Evolutionary conservation across 2,113 vertebrate species (phyloP), one percentile per base, ranked within the genome.

Genomic region (Gorsachius goisagi): DNA sequence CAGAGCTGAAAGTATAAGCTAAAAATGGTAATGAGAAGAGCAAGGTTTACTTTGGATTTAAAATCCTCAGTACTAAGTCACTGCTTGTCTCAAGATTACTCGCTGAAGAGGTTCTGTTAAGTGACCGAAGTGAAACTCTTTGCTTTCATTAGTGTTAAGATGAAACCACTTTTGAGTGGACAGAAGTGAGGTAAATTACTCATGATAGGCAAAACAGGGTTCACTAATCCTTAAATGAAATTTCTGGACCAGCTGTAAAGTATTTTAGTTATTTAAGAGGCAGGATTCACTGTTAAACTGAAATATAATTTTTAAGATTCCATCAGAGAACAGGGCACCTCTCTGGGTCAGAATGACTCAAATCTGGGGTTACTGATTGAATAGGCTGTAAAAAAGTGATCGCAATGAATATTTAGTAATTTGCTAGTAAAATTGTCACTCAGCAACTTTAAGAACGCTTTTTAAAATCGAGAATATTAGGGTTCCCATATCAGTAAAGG

Each of bases 211-310:
- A 86, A 93, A 96, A 88, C 37, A 80, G 67, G 90, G 75, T 95
- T 96, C 90, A 84, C 88, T 94, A 86, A 90, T 90, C 90, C 37
- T 90, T 68, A 83, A 92, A 95, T 96, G 22, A 92, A 94, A 93
- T 95, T 92, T 92, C 72, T 90, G 50, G 63, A 33, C 27, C 13
- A 90, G 66, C 19, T 41, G 55, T 86, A 55, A 94, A 88, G 19
- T 73, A 67, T 83, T 88, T 85, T 68, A 82, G 33, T 80, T 88
- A 66, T 83, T 93, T 80, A 73, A 86, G 50, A 93, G 41, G 45
- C 11, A 62, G 22, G 41, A 77, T 64, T 93, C 50, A 37, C 30
- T 76, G 13, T 84, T 78, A 88, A 88, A 77, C 21, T 55, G 67
- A 50, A 83, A 69, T 76, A 66, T 84, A 88, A 62, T 62, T 91